These are phyloP conservation scores for Periplaneta americana DNA, from an alignment of 1,140 invertebrate species.

Conservation along the genomic window DNA sequence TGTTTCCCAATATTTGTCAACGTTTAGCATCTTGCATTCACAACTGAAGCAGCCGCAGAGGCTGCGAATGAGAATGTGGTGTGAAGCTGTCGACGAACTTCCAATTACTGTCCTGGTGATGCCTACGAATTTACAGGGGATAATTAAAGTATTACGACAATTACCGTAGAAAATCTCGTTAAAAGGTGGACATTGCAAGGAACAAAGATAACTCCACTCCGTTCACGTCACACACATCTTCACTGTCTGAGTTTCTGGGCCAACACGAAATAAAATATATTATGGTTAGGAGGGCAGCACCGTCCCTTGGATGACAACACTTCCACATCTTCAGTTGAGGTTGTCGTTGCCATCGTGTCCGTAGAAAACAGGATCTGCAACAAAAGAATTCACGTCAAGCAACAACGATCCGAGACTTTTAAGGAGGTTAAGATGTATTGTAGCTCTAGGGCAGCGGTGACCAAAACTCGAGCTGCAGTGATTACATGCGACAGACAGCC, in stretches of 20 bases:
- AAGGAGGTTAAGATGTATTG: too few relatives aligned
- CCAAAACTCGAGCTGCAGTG: too few relatives aligned
- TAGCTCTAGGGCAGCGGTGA: too few relatives aligned
- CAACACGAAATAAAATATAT: neutral
- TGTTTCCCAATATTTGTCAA: neutral
- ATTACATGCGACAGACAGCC: too few relatives aligned
- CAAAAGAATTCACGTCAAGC: too few relatives aligned
- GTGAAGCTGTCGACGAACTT: too few relatives aligned
- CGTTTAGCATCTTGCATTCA: neutral
- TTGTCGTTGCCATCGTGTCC: slow-evolving; percentile 16
- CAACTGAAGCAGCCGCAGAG: neutral
- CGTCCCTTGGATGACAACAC: neutral
- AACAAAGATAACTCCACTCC: neutral
- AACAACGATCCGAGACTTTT: too few relatives aligned
- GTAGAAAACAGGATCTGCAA: slow-evolving; percentile 16
- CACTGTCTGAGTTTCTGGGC: neutral
- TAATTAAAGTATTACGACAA: neutral
- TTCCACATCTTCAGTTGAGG: slow-evolving; percentile 10
- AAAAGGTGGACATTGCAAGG: neutral
- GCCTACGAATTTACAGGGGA: neutral
- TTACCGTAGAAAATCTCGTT: neutral
- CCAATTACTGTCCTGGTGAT: too few relatives aligned
- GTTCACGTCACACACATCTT: neutral
- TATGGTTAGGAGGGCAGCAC: neutral
- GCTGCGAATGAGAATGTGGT: too few relatives aligned